Percentiles rank a stretch among this genome's conserved stretches.
Conservation (phyloP, 2,113 vertebrate species). For the pig (Sus scrofa) region T2T-Sscrofa CM000820.6:102021501-102022000, state of each 20-base stretch:
- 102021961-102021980: background rate
- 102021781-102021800: background rate
- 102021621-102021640: background rate
- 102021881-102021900: background rate
- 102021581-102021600: background rate
- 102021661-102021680: background rate
- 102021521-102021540: no score
- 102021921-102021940: background rate
- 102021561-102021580: background rate
- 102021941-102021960: background rate
- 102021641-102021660: background rate
- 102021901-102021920: background rate
- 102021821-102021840: background rate
- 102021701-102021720: background rate
- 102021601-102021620: background rate
- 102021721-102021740: background rate
- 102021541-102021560: no score
- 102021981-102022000: background rate
- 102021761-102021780: background rate
- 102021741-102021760: background rate
- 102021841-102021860: background rate
- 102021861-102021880: background rate
- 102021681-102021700: background rate
- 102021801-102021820: background rate
- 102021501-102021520: no score